Evolutionary conservation across 2,113 vertebrate species (phyloP).

Genomic region (Eretmochelys imbricata): DNA sequence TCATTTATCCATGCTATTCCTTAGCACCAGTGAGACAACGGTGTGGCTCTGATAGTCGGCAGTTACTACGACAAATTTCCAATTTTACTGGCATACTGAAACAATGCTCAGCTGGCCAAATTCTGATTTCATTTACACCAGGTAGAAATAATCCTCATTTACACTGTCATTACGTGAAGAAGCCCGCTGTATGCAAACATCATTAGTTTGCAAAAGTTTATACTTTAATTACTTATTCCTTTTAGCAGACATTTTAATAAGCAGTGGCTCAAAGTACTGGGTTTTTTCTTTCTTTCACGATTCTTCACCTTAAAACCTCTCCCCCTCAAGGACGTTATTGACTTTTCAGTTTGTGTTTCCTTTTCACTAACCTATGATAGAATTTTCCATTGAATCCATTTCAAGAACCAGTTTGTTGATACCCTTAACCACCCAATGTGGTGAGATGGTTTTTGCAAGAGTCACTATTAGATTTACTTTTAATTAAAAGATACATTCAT

Average conservation of each 20-base stretch:
- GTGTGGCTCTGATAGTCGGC: background rate
- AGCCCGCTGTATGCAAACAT: background rate
- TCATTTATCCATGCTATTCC: too few relatives aligned
- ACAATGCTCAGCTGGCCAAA: background rate
- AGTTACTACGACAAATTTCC: background rate
- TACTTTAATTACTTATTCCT: background rate
- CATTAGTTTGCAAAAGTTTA: background rate
- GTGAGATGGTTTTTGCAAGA: background rate
- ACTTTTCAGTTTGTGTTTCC: background rate
- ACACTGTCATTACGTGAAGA: accelerated
- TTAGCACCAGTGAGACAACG: background rate
- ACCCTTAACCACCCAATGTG: background rate
- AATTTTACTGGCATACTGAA: background rate
- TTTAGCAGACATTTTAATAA: background rate
- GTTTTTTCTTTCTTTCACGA: background rate
- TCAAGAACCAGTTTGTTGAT: background rate
- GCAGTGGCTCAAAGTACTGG: background rate
- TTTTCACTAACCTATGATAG: accelerated
- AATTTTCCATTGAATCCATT: background rate
- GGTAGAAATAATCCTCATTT: accelerated
- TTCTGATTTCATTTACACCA: background rate
- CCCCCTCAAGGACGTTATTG: background rate
- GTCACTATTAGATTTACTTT: background rate
- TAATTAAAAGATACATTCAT: background rate
- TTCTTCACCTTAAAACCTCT: background rate